Percentiles rank a stretch among this genome's conserved stretches.
phyloP scores from a whole-genome alignment of 1,140 invertebrate genomes.

The Apis florea region DNA sequence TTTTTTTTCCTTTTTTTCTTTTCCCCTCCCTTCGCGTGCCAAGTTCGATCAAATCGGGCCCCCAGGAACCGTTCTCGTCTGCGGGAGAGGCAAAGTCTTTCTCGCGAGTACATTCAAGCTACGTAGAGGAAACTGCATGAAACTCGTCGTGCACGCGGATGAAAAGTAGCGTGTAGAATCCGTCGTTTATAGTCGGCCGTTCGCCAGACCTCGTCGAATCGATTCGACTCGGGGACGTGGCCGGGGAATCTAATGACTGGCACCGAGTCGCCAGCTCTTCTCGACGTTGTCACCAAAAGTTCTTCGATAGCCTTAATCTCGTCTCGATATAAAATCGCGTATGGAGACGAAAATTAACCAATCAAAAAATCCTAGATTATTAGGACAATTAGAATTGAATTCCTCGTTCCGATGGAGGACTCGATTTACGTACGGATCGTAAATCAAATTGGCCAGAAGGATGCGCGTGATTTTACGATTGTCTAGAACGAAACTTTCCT shows the following conservation, averaged over 20 bases:
- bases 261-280: not conserved
- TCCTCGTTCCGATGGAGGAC: too few relatives aligned
- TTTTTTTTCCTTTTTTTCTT: too few relatives aligned
- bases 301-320: not conserved
- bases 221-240: conserved; percentile 11
- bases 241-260: conserved; percentile 3
- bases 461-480: too few relatives aligned
- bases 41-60: not conserved
- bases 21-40: not conserved
- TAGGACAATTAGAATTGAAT: too few relatives aligned
- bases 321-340: too few relatives aligned
- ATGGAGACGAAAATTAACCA: not conserved
- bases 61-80: not conserved
- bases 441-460: too few relatives aligned
- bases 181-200: conserved; percentile 11
- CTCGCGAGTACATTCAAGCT: not conserved
- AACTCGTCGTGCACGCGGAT: not conserved
- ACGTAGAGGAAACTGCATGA: not conserved
- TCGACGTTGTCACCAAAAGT: not conserved
- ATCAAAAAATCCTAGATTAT: too few relatives aligned
- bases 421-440: too few relatives aligned
- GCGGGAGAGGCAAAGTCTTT: not conserved
- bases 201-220: conserved; percentile 19
- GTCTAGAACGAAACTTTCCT: too few relatives aligned
- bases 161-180: conserved; percentile 30